Conservation (phyloP, 2,797 vertebrate genomes). For the Bradypodion ventrale region DNA sequence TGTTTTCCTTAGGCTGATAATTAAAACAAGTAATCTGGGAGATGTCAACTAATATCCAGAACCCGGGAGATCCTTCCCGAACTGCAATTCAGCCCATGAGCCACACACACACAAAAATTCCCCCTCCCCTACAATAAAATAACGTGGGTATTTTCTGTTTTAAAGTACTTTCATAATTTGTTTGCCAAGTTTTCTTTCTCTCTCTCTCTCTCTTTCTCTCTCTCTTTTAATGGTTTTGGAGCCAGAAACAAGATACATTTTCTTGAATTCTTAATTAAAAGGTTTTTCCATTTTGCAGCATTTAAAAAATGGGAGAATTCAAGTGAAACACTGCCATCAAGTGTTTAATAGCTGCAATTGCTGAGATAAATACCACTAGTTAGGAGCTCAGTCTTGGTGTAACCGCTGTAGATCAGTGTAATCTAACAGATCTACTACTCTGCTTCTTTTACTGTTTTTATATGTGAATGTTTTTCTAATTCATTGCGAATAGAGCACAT, state of each 20-base stretch:
- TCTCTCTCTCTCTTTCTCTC: background rate
- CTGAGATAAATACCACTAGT: conserved; percentile 8
- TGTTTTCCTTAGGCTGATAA: no score
- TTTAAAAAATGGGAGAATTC: background rate
- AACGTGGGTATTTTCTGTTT: background rate
- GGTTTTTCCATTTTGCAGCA: background rate
- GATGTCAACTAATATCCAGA: no score
- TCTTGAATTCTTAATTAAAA: background rate
- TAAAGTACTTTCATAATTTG: background rate
- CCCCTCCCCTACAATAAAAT: background rate
- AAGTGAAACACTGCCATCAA: conserved; percentile 72
- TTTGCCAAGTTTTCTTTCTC: background rate
- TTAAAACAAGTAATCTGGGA: no score
- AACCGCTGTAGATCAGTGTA: no score
- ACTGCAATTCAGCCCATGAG: background rate
- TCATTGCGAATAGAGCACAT: background rate
- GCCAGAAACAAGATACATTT: background rate
- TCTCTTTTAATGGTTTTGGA: background rate
- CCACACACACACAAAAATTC: background rate
- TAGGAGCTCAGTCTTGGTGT: no score
- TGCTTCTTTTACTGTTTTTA: no score
- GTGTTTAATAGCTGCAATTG: conserved; percentile 43
- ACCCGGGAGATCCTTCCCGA: background rate
- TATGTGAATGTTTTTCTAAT: no score
- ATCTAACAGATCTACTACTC: no score